These are phyloP conservation scores for Pseudomyrmex dendroicus DNA, from an alignment of 1,140 invertebrate genomes.

Conservation along the genomic window DNA sequence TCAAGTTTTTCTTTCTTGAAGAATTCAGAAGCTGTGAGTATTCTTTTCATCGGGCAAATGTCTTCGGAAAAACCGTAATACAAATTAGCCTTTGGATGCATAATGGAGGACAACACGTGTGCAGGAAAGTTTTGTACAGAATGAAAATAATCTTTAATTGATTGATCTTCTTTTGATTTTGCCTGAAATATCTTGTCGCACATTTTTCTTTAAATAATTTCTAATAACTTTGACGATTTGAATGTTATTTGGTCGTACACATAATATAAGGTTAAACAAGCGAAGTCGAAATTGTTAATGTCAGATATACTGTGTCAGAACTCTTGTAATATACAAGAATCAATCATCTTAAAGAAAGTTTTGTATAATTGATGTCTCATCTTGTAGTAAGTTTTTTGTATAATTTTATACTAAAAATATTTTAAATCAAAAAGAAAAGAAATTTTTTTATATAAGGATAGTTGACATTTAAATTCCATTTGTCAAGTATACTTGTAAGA, in stretches of 20 bases:
- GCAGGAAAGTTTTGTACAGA: neutral
- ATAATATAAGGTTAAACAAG: conserved; percentile 38
- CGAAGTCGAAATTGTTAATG: conserved; percentile 10
- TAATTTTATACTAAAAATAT: neutral
- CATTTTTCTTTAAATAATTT: conserved; percentile 33
- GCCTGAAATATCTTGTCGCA: conserved; percentile 33
- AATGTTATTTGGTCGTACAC: neutral
- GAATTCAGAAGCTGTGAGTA: neutral
- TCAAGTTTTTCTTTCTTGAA: conserved; percentile 14
- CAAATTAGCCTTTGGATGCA: conserved; percentile 78
- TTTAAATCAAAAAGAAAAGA: neutral
- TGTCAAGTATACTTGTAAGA: neutral
- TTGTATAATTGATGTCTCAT: no score
- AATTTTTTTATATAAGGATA: neutral
- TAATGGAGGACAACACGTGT: conserved; percentile 20
- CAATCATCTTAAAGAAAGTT: no score
- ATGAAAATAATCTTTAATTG: conserved; percentile 60
- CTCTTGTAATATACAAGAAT: neutral
- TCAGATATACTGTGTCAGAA: neutral
- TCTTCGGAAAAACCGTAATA: conserved; percentile 82
- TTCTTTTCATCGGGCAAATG: conserved; percentile 75
- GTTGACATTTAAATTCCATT: neutral
- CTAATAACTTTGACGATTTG: neutral
- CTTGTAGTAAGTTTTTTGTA: no score
- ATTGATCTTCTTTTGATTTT: neutral